Evolutionary conservation across 2,797 vertebrate species (phyloP).

Genomic region (Sylvia borin): DNA sequence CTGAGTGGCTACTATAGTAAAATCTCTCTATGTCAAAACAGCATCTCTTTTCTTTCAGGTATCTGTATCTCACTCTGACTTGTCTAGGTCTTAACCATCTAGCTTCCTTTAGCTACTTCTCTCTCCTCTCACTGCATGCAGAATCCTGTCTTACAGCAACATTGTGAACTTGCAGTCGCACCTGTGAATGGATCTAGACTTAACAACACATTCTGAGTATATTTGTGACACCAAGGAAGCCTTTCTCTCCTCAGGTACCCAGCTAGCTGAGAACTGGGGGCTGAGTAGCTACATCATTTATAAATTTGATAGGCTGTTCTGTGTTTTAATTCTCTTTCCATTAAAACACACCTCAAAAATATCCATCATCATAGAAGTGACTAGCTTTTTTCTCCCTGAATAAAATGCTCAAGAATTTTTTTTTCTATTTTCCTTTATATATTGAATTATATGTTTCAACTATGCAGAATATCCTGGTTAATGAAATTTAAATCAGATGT

Average conservation of each 20-base stretch:
- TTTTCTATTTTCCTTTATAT: neutral
- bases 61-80: neutral
- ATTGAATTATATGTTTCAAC: neutral
- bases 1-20: neutral
- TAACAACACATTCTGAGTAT: neutral
- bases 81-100: neutral
- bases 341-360: neutral
- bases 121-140: neutral
- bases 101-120: neutral
- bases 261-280: neutral
- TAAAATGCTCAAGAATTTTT: neutral
- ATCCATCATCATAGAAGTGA: neutral
- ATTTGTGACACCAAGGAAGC: neutral
- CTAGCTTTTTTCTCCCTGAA: neutral
- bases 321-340: neutral
- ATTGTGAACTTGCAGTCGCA: neutral
- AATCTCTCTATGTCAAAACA: neutral
- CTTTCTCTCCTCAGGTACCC: neutral
- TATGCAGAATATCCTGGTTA: neutral
- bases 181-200: neutral
- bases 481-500: neutral
- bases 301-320: neutral
- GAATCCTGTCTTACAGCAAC: neutral
- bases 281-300: neutral
- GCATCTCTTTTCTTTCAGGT: neutral